Base-by-base conservation (phyloP, 2,113 vertebrate genomes). In the Lagenorhynchus albirostris region DNA sequence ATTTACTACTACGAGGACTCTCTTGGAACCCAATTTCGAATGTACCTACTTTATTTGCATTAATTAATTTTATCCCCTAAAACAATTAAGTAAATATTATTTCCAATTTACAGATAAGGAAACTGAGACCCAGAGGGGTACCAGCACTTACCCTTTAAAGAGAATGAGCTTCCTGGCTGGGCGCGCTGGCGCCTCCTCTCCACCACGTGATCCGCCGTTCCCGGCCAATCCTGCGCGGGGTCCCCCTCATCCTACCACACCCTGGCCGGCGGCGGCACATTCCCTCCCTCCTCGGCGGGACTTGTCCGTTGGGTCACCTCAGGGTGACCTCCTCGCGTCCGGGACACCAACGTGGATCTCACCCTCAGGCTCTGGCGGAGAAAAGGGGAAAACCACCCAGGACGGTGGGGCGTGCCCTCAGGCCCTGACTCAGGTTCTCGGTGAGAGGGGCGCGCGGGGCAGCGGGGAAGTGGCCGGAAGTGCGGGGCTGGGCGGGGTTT, bases 181-280 rank as follows among this genome's bases (percentile, higher is more conserved):
- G n/a, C 62, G 89, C 60, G 70, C 92, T 71, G 44, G 47, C 80
- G 70, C 95, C 84, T 84, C 91, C 44, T 93, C 58, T 80, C 38
- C 33, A 3, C 93, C 71, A 86, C 96, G 87, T 92, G 94, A 88
- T 60, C 83, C 1, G 84, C 71, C n/a, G 80, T 20, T 55, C 36
- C 74, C 3, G 4, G 41, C 38, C 14, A 18, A 38, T 87, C 70
- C 60, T 14, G 58, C 15, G 91, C 86, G 21, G 36, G 70, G n/a
- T 25, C 18, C 55, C 18, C 18, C 18, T 20, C 55, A 20, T 18
- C 55, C 55, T 20, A 20, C 55, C 55, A 55, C 55, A 20, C 55
- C 67, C 44, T 14, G 0, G 12, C 33, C 4, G 1, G 53, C 36
- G 41, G 67, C 87, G 41, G 0, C 17, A 3, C 3, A 33, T 17